Conservation (phyloP, 1,140 invertebrate species). For the Tetramorium simillimum region DNA sequence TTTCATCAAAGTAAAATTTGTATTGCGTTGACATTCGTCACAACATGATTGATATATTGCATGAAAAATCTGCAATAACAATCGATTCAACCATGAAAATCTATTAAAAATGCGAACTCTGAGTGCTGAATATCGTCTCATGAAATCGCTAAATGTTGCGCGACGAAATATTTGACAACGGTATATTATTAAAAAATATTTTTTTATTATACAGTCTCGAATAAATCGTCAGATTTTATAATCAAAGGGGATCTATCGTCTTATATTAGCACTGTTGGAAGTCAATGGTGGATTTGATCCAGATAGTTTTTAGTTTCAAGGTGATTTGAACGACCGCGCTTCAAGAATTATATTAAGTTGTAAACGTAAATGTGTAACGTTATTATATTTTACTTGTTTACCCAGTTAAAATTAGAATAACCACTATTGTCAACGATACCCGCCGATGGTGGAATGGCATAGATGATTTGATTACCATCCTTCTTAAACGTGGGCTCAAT, state of each 20-base stretch:
- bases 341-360: no score
- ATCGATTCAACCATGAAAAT: not conserved
- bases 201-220: slow-evolving; percentile 12
- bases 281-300: no score
- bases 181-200: slow-evolving; percentile 27
- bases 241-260: slow-evolving; percentile 73
- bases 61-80: not conserved
- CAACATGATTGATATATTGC: slow-evolving; percentile 19
- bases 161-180: not conserved
- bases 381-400: no score
- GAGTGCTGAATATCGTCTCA: not conserved
- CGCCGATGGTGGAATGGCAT: slow-evolving; percentile 85
- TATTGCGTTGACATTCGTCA: not conserved
- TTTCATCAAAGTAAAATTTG: not conserved
- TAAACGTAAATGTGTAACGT: no score
- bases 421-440: slow-evolving; percentile 79
- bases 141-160: not conserved
- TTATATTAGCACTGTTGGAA: slow-evolving; percentile 74
- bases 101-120: slow-evolving; percentile 22
- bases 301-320: no score
- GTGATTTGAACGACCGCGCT: no score
- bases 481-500: slow-evolving; percentile 88
- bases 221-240: slow-evolving; percentile 59
- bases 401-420: no score
- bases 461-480: slow-evolving; percentile 86